Evolutionary conservation across 2,888 invertebrate species (phyloP), one percentile per base, ranked within the genome.

Genomic region (Cantharis rufa): DNA sequence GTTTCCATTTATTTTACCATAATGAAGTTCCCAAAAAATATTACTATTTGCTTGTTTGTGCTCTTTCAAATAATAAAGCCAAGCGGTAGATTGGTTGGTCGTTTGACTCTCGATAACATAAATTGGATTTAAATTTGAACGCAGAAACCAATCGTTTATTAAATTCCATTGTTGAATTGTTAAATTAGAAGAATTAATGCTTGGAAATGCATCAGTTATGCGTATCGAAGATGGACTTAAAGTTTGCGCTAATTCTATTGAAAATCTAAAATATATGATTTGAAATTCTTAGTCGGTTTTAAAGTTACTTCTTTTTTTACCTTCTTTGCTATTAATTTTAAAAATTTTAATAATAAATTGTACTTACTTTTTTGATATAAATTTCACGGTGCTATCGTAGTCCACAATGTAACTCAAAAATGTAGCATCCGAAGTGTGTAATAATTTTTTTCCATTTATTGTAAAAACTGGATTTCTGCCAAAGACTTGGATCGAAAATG

Each of bases 371-470:
- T 88, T 82, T 81, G 85, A 86, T 78, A 88, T 86, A 81, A 88
- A 89, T 71, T 88, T 88, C 80, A 90, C 90, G 76, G 94, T 85
- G 84, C 92, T 90, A 71, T 91, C 91, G 0, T 94, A 94, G 84
- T 94, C 93, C 7, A 95, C 88, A 0, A 93, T 92, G 80, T 95
- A 91, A 86, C 95, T 95, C 13, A 95, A 86, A 86, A 94, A 95
- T 83, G 91, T 91, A 71, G 91, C 92, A 83, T 92, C 93, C 1
- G 94, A 92, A 76, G 91, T 85, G 81, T 94, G 91, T 7, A 93
- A 87, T 21, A 92, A 90, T 78, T 90, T 91, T 80, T 92, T 92
- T 0, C 91, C 90, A 78, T 90, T 90, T 62, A 95, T 48, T 48
- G 48, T 48, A n/a, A 48, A n/a, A 48, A 48, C 48, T n/a, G 48